These are phyloP conservation scores for Clarias batrachus DNA, from an alignment of 2,113 vertebrate genomes.

Conservation along the genomic window DNA sequence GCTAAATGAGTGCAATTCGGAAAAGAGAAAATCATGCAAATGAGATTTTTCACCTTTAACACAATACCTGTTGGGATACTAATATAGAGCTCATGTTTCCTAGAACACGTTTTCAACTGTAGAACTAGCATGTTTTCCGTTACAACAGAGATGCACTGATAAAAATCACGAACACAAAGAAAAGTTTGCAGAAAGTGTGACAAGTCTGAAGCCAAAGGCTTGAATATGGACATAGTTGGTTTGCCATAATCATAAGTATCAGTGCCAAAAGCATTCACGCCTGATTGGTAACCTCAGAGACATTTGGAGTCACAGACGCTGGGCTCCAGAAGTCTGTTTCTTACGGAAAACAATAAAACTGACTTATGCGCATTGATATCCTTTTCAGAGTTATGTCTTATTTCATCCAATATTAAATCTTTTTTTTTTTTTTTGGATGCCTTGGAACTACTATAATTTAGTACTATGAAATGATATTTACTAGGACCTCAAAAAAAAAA, in stretches of 20 bases:
- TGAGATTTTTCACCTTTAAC: not conserved
- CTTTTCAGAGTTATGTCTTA: not conserved
- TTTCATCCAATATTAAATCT: not conserved
- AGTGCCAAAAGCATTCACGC: constrained; percentile 34
- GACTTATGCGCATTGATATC: not conserved
- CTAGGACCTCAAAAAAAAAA: not conserved
- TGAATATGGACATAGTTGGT: constrained; percentile 7
- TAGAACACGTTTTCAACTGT: not conserved
- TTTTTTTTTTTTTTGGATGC: not conserved
- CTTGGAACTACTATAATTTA: not conserved
- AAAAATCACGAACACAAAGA: not conserved
- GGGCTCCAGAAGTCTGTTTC: constrained; percentile 11
- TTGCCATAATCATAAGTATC: constrained; percentile 34
- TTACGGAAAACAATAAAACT: constrained; percentile 39
- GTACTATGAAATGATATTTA: not conserved
- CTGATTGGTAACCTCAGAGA: constrained; percentile 38
- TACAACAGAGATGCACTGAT: constrained; percentile 17
- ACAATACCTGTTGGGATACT: not conserved
- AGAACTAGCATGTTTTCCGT: not conserved
- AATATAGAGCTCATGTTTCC: not conserved
- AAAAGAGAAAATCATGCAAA: not conserved
- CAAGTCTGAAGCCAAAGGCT: constrained; percentile 18
- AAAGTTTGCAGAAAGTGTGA: constrained; percentile 20
- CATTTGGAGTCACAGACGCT: constrained; percentile 31
- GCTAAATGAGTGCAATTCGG: not conserved